Conservation (phyloP, 2,797 vertebrate genomes). For the Heterohyrax brucei region DNA sequence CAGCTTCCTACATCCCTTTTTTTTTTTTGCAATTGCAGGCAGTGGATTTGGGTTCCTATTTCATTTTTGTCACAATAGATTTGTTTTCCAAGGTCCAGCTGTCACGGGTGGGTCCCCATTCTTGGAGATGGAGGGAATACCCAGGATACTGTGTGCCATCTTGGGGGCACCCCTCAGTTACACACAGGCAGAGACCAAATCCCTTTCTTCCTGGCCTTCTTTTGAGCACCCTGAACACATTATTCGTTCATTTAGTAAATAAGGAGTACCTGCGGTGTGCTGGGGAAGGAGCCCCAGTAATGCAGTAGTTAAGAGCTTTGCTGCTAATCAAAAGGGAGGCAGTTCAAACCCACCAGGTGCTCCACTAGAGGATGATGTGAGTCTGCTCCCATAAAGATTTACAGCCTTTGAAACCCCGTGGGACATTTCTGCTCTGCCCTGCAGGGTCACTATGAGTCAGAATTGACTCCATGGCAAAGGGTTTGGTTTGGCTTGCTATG, state of each 20-base stretch:
- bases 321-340: too few relatives aligned
- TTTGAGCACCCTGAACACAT: constrained; percentile 24
- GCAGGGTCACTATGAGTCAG: too few relatives aligned
- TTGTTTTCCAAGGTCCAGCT: background rate
- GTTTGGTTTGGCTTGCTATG: background rate
- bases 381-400: too few relatives aligned
- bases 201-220: constrained; percentile 19
- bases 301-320: too few relatives aligned
- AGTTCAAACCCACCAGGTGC: too few relatives aligned
- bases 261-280: background rate
- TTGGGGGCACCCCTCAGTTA: background rate
- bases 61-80: background rate
- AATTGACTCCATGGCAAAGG: too few relatives aligned
- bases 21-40: background rate
- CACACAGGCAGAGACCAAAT: background rate
- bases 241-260: background rate
- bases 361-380: too few relatives aligned
- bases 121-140: background rate
- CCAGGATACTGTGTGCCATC: background rate
- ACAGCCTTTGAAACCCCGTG: too few relatives aligned
- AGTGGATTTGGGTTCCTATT: background rate
- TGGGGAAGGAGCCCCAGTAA: background rate
- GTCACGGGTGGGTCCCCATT: background rate
- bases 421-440: too few relatives aligned
- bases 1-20: background rate